Evolutionary conservation across 2,888 invertebrate genomes (phyloP), one percentile per base, ranked within the genome.

Genomic region (Drosophila diplacantha): DNA sequence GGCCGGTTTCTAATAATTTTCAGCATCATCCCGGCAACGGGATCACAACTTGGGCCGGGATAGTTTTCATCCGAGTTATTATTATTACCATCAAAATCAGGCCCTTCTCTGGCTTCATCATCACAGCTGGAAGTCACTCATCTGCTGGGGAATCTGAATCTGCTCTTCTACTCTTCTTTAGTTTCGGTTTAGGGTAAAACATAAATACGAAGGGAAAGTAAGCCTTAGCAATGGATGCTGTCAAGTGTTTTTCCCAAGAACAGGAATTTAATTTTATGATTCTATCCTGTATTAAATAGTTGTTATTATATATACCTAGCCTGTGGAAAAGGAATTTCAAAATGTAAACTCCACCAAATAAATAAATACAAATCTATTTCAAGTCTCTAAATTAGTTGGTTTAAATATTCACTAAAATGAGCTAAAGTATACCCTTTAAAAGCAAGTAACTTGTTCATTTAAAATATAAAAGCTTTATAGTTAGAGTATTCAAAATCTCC

Each of bases 71-170:
- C 68, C 64, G 60, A 53, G 59, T 61, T 65, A 63, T 72, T 70
- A 46, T 68, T 61, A 69, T 75, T 75, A 68, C 72, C 74, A 74
- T 74, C 63, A 67, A 63, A 72, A 75, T 73, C 75, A 78, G 54
- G 29, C 52, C 39, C 43, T 47, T 39, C 44, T 44, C 41, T 44
- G 64, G 20, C 44, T 11, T 37, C 31, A 14, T 32, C 35, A 14
- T 32, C 35, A 12, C 64, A 47, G 47, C 38, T 18, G 31, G 46
- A 44, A 50, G 56, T 46, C 57, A 14, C 24, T 53, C 37, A 35
- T 44, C 55, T 32, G 29, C 32, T 22, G 11, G 41, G 50, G 55
- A 65, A 41, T 18, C 41, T 47, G 7, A 12, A 22, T n/a, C n/a
- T n/a, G 18, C 8, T 16, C 20, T 11, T 1, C 24, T 12, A 50